Percentiles rank a stretch among this genome's conserved stretches.
Conservation (phyloP, 2,113 vertebrate species). For the Hystrix cristata region DNA sequence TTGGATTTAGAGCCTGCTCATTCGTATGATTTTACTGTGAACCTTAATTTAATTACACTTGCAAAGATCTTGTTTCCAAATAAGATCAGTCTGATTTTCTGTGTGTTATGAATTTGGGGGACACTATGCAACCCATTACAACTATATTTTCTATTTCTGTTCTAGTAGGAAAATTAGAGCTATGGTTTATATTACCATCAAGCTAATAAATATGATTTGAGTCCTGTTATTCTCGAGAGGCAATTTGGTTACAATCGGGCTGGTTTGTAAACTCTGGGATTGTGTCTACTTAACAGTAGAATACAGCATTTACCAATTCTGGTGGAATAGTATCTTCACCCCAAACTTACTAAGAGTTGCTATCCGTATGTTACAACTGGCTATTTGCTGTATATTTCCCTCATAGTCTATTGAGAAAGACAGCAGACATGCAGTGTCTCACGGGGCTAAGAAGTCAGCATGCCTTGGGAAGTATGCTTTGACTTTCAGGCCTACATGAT, state of each 20-base stretch:
- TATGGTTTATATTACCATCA: not conserved
- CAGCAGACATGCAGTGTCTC: not conserved
- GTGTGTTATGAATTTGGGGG: not conserved
- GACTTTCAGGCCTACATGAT: not conserved
- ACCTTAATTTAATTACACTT: constrained; percentile 4
- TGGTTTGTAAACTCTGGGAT: not conserved
- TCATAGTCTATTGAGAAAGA: not conserved
- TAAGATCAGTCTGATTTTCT: not conserved
- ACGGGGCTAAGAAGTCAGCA: not conserved
- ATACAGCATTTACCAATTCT: not conserved
- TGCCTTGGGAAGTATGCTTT: not conserved
- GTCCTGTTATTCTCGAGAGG: not conserved
- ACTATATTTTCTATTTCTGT: not conserved
- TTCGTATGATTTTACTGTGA: not conserved
- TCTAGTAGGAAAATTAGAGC: not conserved
- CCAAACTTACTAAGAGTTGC: not conserved
- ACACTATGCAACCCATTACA: not conserved
- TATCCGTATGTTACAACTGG: not conserved
- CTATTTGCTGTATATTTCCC: not conserved
- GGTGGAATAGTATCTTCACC: not conserved
- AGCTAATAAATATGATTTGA: not conserved
- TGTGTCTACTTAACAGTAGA: not conserved
- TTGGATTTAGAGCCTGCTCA: not conserved
- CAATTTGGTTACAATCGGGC: not conserved
- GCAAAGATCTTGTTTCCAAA: not conserved